Evolutionary conservation across 2,888 invertebrate genomes (phyloP).

Genomic region (Acleris literana): DNA sequence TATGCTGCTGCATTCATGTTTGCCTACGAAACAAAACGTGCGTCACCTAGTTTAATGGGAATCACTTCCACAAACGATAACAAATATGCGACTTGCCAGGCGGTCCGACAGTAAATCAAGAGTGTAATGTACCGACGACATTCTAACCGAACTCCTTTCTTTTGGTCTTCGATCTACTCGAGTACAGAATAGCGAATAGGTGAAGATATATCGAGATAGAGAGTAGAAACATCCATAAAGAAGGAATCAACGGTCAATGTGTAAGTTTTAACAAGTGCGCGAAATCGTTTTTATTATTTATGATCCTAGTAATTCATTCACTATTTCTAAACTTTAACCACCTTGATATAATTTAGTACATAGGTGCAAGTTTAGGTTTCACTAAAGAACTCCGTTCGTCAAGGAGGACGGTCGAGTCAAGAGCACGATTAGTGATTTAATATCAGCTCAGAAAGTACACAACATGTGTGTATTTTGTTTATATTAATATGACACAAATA

Average conservation of each 20-base stretch:
- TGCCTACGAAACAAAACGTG: neutral
- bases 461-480: no score
- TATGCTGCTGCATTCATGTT: slow-evolving; percentile 14
- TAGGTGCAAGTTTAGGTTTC: slow-evolving; percentile 60
- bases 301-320: slow-evolving; percentile 80
- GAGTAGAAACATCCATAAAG: slow-evolving; percentile 73
- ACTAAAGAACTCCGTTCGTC: slow-evolving; percentile 8
- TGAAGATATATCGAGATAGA: slow-evolving; percentile 69
- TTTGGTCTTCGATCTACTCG: slow-evolving; percentile 79
- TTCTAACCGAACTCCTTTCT: slow-evolving; percentile 69
- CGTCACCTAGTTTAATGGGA: slow-evolving; percentile 1
- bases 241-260: slow-evolving; percentile 80
- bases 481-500: no score
- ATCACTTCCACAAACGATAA: slow-evolving; percentile 7
- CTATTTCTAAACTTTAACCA: slow-evolving; percentile 77
- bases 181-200: slow-evolving; percentile 70
- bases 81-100: slow-evolving; percentile 33
- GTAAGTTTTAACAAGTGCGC: slow-evolving; percentile 83
- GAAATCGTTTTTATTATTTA: slow-evolving; percentile 76
- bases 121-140: slow-evolving; percentile 54
- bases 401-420: slow-evolving; percentile 9
- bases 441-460: slow-evolving; percentile 5
- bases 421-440: slow-evolving; percentile 5
- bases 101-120: slow-evolving; percentile 38
- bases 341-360: slow-evolving; percentile 64